Evolutionary conservation across 2,888 invertebrate genomes (phyloP), one percentile per base, ranked within the genome.

Genomic region (Drosophila meridionalis): DNA sequence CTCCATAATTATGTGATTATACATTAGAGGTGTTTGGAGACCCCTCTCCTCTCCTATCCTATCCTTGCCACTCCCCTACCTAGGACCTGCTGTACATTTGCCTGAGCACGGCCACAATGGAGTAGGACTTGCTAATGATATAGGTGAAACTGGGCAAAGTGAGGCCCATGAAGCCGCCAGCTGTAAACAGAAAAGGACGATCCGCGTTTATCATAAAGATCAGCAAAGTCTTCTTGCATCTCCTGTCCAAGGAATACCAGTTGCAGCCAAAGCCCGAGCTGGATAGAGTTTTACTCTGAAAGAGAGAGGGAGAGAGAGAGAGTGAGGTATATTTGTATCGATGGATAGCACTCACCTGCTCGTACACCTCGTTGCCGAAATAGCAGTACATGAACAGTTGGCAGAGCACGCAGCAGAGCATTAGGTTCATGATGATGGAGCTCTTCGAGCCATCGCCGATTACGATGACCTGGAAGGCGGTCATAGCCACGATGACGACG

Each of bases 361-460:
- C 89, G 38, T 78, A 82, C 2, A 89, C 87, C 57, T 90, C 87
- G 63, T 90, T 91, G n/a, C 89, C 91, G 56, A 88, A 90, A 84
- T 88, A 92, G 56, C 91, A 92, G 40, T 89, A 91, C 2, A 87
- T 32, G 9, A 91, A 87, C 4, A 92, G 68, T 36, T 92, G 81
- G 4, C 75, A 78, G 20, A 91, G 80, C 32, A 90, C 79, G 50
- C 91, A 90, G 55, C 78, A 69, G 14, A 87, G 81, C 53, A 91
- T 78, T 0, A 83, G 82, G 53, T 90, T 91, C 68, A 91, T 83
- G 3, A 91, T 59, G 12, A 81, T 14, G 8, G 82, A 64, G 8
- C 78, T 83, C 45, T 72, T 79, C 2, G 85, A 83, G 1, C 77
- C 75, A 36, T 78, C 76, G 3, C 78, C 73, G 5, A 68, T 42